Percentiles rank a stretch among this genome's conserved stretches.
These are phyloP conservation scores for Mirza zaza DNA, from an alignment of 2,113 vertebrate genomes.

Conservation along the genomic window DNA sequence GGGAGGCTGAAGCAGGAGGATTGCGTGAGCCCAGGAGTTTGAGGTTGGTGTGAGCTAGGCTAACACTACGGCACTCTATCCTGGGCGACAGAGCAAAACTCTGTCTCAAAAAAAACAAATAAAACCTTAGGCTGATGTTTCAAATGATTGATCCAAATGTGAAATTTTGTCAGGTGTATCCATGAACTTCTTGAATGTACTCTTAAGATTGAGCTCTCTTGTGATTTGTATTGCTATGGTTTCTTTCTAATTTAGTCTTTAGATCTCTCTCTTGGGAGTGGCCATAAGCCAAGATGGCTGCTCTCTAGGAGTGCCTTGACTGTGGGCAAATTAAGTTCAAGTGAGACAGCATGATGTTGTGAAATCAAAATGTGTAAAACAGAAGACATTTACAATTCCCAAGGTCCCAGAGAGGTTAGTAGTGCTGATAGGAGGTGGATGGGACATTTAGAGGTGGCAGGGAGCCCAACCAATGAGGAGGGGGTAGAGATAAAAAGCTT, in stretches of 20 bases:
- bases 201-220: not conserved
- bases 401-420: too few species aligned
- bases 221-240: not conserved
- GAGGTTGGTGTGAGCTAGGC: too few species aligned
- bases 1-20: too few species aligned
- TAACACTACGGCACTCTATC: too few species aligned
- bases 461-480: too few species aligned
- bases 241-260: not conserved
- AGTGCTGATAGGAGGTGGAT: too few species aligned
- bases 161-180: not conserved
- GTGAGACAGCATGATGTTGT: not conserved
- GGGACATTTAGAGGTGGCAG: too few species aligned
- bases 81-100: too few species aligned
- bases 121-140: not conserved
- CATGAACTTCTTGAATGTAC: not conserved
- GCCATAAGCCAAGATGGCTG: not conserved
- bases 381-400: not conserved
- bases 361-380: not conserved
- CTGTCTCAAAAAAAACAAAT: not conserved
- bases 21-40: too few species aligned
- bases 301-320: not conserved
- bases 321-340: not conserved
- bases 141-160: not conserved
- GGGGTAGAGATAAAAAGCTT: not conserved
- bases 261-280: not conserved